These are phyloP conservation scores for Muscicapa striata DNA, from an alignment of 2,797 vertebrate genomes.

Conservation along the genomic window DNA sequence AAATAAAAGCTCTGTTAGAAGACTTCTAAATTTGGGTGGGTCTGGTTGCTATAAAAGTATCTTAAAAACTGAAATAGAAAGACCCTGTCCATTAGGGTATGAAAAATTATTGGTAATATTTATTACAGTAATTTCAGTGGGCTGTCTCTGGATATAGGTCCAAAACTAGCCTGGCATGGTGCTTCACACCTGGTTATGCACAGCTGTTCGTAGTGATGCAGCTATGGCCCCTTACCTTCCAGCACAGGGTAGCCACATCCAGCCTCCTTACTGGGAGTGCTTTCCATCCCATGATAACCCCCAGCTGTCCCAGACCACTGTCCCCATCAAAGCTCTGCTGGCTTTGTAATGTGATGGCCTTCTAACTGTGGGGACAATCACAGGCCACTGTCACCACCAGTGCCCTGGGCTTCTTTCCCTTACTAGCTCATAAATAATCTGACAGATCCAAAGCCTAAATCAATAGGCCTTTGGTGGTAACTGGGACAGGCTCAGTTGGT, in stretches of 20 bases:
- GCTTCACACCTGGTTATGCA: not conserved
- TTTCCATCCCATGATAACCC: not conserved
- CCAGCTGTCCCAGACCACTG: not conserved
- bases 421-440: not conserved
- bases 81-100: not conserved
- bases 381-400: not conserved
- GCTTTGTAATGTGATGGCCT: not conserved
- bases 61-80: not conserved
- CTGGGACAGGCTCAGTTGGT: not conserved
- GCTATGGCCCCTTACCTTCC: not conserved
- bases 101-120: not conserved
- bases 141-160: not conserved
- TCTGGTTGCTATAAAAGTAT: not conserved
- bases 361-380: not conserved
- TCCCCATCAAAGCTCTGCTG: not conserved
- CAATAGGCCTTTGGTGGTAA: not conserved
- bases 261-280: not conserved
- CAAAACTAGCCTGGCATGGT: not conserved
- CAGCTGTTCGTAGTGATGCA: not conserved
- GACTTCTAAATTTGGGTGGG: not conserved
- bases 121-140: not conserved
- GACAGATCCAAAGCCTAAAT: not conserved
- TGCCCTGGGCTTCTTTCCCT: not conserved
- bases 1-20: slow-evolving; percentile 10
- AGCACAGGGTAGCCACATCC: not conserved